A percentile compares a stretch with the other conserved stretches of the same genome.
Conservation (phyloP, 1,140 invertebrate species). For the Macrosteles quadrilineatus region DNA sequence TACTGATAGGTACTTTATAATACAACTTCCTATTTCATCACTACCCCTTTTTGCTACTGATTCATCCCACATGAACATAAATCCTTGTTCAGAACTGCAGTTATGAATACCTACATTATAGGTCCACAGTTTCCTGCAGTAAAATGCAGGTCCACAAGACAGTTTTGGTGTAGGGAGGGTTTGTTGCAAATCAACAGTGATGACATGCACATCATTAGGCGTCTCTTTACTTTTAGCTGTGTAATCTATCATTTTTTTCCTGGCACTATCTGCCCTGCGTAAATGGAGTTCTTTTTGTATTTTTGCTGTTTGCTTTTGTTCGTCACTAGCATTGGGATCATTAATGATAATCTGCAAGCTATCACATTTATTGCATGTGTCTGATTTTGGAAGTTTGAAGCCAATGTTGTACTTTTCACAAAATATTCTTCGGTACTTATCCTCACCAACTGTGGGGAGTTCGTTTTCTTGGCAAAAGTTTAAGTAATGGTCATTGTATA, state of each 20-base stretch:
- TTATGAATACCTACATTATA: conserved; percentile 35
- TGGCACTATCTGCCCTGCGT: not conserved
- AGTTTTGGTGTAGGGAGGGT: conserved; percentile 26
- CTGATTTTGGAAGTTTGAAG: conserved; percentile 26
- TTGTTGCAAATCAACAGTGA: conserved; percentile 24
- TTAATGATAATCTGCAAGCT: conserved; percentile 15
- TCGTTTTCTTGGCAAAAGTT: not conserved
- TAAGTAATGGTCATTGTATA: not conserved
- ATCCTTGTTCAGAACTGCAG: conserved; percentile 24
- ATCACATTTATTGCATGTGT: conserved; percentile 30
- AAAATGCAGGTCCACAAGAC: conserved; percentile 23
- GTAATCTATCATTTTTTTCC: no score
- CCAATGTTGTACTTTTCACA: conserved; percentile 29
- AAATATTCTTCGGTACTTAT: conserved; percentile 32
- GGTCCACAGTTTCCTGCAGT: conserved; percentile 33
- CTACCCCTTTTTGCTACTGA: conserved; percentile 20
- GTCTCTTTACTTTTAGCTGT: not conserved
- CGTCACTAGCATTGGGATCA: not conserved
- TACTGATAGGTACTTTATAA: not conserved
- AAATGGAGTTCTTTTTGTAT: conserved; percentile 25
- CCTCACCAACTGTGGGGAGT: not conserved
- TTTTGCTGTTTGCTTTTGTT: not conserved
- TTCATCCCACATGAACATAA: conserved; percentile 38
- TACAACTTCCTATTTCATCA: conserved; percentile 20
- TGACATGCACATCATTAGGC: not conserved